A percentile compares a stretch with the other conserved stretches of the same genome.
These are phyloP conservation scores for Sebastolobus altivelis DNA, from an alignment of 2,797 vertebrate genomes.

Conservation along the genomic window DNA sequence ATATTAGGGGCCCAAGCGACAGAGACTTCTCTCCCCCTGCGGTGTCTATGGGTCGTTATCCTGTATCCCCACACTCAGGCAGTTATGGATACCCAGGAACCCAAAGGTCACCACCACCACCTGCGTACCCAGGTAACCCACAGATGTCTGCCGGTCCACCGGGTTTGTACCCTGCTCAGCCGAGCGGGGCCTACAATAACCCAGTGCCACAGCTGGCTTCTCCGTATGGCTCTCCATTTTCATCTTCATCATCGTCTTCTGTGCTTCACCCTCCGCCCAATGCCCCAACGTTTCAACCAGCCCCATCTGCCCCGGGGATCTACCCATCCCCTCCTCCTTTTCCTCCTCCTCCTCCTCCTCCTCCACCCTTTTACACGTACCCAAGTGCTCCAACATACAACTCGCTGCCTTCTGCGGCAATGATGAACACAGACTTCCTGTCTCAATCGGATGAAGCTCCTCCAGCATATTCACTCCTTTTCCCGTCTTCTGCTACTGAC, in stretches of 20 bases:
- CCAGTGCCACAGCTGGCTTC: conserved; percentile 32
- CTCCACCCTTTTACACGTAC: background rate
- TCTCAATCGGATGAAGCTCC: conserved; percentile 68
- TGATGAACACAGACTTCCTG: conserved; percentile 65
- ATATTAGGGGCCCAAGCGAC: conserved; percentile 40
- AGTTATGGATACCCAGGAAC: conserved; percentile 37
- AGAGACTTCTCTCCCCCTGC: conserved; percentile 51
- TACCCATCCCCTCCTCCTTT: conserved; percentile 1
- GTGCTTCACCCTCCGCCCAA: conserved; percentile 62
- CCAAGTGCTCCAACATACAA: conserved; percentile 39
- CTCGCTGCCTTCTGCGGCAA: conserved; percentile 44
- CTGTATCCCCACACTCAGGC: conserved; percentile 39
- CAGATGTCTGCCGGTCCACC: conserved; percentile 11
- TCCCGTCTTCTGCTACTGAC: conserved; percentile 46
- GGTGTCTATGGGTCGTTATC: conserved; percentile 13
- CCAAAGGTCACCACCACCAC: conserved; percentile 33
- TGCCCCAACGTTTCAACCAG: conserved; percentile 20
- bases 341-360: background rate
- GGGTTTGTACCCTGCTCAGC: conserved; percentile 14
- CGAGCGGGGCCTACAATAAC: conserved; percentile 45
- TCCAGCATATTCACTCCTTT: conserved; percentile 71
- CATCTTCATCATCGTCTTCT: conserved; percentile 42
- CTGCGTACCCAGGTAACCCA: conserved; percentile 31
- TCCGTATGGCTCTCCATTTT: conserved; percentile 54
- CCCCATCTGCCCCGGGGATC: conserved; percentile 42